These are phyloP conservation scores for Macrotis lagotis DNA, from an alignment of 2,113 vertebrate species.

Conservation along the genomic window DNA sequence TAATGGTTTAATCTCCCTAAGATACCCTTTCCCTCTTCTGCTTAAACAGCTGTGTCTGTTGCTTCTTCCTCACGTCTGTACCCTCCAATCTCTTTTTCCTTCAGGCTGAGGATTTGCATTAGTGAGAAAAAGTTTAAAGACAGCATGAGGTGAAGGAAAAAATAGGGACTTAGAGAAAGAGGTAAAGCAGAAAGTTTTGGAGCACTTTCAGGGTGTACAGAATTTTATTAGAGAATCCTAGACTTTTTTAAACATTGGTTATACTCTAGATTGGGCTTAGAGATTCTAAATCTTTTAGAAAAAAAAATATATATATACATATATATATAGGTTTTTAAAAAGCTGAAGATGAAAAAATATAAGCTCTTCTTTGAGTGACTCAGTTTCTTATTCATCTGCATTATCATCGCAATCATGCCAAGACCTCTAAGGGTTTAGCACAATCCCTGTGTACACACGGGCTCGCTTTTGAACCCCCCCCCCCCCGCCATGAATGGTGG, in stretches of 20 bases:
- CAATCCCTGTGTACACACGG: background rate
- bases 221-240: constrained; percentile 73
- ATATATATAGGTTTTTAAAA: constrained; percentile 67
- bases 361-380: constrained; percentile 34
- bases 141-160: constrained; percentile 47
- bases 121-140: constrained; percentile 50
- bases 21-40: constrained; percentile 47
- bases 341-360: constrained; percentile 62
- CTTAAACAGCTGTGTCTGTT: constrained; percentile 35
- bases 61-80: constrained; percentile 43
- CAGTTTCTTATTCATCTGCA: constrained; percentile 22
- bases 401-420: background rate
- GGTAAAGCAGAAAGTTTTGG: constrained; percentile 56
- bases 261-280: constrained; percentile 58
- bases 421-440: constrained; percentile 37
- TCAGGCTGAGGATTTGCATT: constrained; percentile 14
- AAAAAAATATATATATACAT: background rate
- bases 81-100: constrained; percentile 56
- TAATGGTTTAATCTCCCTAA: constrained; percentile 60
- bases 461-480: constrained; percentile 1
- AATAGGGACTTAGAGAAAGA: constrained; percentile 53
- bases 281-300: constrained; percentile 47
- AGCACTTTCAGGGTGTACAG: constrained; percentile 63
- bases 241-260: constrained; percentile 51
- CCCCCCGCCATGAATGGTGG: accelerated